phyloP scores from a whole-genome alignment of 1,140 invertebrate genomes.

The Psix sp. region DNA sequence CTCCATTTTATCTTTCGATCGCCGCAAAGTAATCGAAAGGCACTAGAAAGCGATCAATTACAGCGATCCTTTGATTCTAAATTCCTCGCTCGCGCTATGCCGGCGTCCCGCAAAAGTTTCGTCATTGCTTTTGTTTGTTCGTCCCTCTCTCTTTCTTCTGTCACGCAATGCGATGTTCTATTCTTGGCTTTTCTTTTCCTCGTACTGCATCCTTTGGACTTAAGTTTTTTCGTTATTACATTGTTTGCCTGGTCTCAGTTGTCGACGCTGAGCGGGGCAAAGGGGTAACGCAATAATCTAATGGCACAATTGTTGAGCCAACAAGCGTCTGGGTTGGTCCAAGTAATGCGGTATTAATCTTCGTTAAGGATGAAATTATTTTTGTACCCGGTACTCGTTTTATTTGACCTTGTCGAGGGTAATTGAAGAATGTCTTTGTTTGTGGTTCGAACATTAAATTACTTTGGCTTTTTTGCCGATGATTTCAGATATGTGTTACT shows the following conservation, averaged over 20 bases:
- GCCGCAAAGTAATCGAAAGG: slow-evolving; percentile 69
- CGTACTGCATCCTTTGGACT: slow-evolving; percentile 9
- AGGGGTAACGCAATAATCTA: slow-evolving; percentile 31
- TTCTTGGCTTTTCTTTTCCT: slow-evolving; percentile 33
- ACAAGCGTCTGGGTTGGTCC: slow-evolving; percentile 2
- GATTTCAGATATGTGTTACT: too few relatives aligned
- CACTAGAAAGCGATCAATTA: slow-evolving; percentile 65
- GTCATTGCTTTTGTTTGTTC: slow-evolving; percentile 29
- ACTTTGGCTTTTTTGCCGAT: too few relatives aligned
- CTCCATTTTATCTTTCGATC: slow-evolving; percentile 53
- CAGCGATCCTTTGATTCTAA: slow-evolving; percentile 61
- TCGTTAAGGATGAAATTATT: slow-evolving; percentile 21
- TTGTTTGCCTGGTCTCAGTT: slow-evolving; percentile 36
- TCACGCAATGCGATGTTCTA: slow-evolving; percentile 28
- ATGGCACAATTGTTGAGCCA: slow-evolving; percentile 34
- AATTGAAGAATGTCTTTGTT: slow-evolving; percentile 30
- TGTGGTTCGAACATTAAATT: slow-evolving; percentile 1
- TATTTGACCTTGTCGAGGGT: slow-evolving; percentile 2
- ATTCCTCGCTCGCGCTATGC: slow-evolving; percentile 58
- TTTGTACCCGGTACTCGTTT: slow-evolving; percentile 16
- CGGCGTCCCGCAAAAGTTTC: slow-evolving; percentile 19
- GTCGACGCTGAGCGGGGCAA: neutral
- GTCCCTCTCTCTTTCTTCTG: slow-evolving; percentile 13
- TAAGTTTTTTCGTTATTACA: slow-evolving; percentile 28
- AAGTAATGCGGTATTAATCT: slow-evolving; percentile 43